A percentile compares a stretch with the other conserved stretches of the same genome.
Evolutionary conservation across 2,888 invertebrate genomes (phyloP).

Genomic region (Apeira syringaria): DNA sequence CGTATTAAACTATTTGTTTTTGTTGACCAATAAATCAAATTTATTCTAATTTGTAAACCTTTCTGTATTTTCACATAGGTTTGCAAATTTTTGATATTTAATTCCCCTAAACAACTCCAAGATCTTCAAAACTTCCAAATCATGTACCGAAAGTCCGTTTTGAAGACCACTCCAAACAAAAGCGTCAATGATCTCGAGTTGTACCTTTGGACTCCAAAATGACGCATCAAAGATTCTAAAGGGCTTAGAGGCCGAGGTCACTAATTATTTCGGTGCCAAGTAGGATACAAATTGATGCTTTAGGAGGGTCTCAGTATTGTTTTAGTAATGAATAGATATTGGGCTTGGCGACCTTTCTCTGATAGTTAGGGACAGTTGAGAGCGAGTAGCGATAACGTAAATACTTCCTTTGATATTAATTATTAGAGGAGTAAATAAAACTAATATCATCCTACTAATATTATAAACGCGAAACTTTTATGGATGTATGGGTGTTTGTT

Average conservation of each 20-base stretch:
- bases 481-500: too few relatives aligned
- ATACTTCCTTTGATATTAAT: too few relatives aligned
- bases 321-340: conserved; percentile 54
- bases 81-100: too few relatives aligned
- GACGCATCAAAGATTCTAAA: conserved; percentile 24
- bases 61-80: too few relatives aligned
- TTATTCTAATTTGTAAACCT: too few relatives aligned
- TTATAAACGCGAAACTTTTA: too few relatives aligned
- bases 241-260: conserved; percentile 16
- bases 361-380: conserved; percentile 3
- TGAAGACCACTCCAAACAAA: not conserved
- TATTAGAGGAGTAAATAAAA: too few relatives aligned
- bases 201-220: conserved; percentile 12
- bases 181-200: conserved; percentile 7
- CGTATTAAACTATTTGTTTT: too few relatives aligned
- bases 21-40: too few relatives aligned
- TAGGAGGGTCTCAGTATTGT: conserved; percentile 41
- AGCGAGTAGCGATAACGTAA: not conserved
- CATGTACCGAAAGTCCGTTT: not conserved
- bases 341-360: conserved; percentile 28
- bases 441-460: too few relatives aligned
- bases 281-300: conserved; percentile 37
- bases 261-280: conserved; percentile 51
- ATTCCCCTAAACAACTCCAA: not conserved
- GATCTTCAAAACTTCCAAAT: not conserved